phyloP scores from a whole-genome alignment of 1,140 invertebrate species.

The Gryon sp. region DNA sequence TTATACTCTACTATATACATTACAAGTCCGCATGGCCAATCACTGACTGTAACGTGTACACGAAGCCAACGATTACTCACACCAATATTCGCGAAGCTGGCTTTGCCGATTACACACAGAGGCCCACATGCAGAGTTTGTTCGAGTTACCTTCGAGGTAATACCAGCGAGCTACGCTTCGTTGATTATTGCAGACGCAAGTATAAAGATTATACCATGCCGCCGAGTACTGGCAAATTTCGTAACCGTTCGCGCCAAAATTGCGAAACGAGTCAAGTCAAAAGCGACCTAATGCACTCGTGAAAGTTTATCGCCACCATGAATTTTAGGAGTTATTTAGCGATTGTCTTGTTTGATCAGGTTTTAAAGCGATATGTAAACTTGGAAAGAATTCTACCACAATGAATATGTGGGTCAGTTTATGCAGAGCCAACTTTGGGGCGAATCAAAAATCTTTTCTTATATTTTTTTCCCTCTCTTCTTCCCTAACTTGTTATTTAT shows the following conservation, averaged over 20 bases:
- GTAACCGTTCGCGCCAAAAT: conserved; percentile 33
- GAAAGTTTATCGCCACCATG: conserved; percentile 34
- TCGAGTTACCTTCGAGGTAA: conserved; percentile 46
- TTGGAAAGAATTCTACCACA: neutral
- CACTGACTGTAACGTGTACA: conserved; percentile 32
- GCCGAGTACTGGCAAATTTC: conserved; percentile 15
- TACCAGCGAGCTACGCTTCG: conserved; percentile 40
- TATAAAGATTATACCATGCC: conserved; percentile 34
- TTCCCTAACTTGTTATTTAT: no score
- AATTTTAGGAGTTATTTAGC: conserved; percentile 13
- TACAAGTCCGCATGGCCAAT: conserved; percentile 45
- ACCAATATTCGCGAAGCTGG: conserved; percentile 1
- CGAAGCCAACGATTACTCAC: conserved; percentile 44
- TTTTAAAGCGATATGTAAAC: conserved; percentile 3
- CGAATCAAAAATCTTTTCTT: neutral
- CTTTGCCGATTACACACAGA: conserved; percentile 16
- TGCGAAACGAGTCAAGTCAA: conserved; percentile 36
- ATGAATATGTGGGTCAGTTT: conserved; percentile 16
- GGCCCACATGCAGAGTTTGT: conserved; percentile 31
- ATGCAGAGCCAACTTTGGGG: no score
- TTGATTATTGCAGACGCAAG: conserved; percentile 49
- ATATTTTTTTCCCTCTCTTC: no score
- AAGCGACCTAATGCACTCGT: conserved; percentile 42
- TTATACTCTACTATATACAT: no score
- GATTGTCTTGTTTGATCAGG: conserved; percentile 4